Evolutionary conservation across 2,797 vertebrate species (phyloP).

Genomic region (Lophotriccus pileatus): DNA sequence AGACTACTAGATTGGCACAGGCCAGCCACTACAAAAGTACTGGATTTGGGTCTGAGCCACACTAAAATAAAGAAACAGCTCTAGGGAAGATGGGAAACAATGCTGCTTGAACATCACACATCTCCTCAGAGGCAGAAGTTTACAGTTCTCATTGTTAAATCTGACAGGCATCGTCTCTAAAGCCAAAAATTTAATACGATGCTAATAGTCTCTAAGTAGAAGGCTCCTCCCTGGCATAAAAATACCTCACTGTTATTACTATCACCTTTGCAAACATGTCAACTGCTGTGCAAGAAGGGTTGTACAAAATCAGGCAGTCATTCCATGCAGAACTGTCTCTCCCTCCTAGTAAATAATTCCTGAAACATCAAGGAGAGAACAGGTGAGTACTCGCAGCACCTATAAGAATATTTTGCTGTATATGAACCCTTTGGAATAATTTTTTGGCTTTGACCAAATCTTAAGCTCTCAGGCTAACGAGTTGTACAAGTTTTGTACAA

Average conservation of each 20-base stretch:
- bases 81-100: constrained; percentile 15
- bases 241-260: background rate
- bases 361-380: background rate
- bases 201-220: background rate
- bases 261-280: background rate
- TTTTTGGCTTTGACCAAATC: background rate
- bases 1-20: constrained; percentile 17
- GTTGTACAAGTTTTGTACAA: background rate
- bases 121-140: constrained; percentile 7
- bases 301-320: background rate
- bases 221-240: background rate
- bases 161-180: background rate
- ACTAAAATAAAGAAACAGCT: background rate
- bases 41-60: background rate
- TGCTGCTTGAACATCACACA: background rate
- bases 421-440: background rate
- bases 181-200: background rate
- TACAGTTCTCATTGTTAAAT: constrained; percentile 1
- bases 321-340: background rate
- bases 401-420: background rate
- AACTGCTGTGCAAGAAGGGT: background rate
- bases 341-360: background rate
- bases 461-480: background rate
- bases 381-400: background rate
- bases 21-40: background rate